Base-by-base conservation (phyloP, 1,140 invertebrate species). In the Coelopa frigida region DNA sequence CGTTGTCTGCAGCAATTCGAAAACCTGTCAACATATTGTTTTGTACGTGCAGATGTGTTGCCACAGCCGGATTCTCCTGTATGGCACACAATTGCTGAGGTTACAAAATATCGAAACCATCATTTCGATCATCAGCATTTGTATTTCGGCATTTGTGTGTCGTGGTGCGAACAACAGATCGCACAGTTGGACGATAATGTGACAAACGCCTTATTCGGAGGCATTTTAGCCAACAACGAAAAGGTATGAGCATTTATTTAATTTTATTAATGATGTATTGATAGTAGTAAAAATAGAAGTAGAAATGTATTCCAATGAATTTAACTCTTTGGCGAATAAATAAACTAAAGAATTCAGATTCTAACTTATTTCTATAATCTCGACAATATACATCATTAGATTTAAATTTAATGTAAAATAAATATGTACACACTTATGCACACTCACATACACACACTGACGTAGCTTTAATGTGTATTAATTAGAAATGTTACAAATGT, bases 41-140 rank as follows among this genome's bases (percentile, higher is more conserved):
- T 75, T 43, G 66, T 72, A 1, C 72, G 73, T 26, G 63, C 71
- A 12, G 59, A 73, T 10, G 59, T 78, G 47, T 57, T 49, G 47
- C 67, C 50, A 46, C 45, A 50, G 50, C 10, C 18, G 17, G 55
- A 42, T 49, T 63, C 42, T 45, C 46, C 62, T 5, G 63, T 73
- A 5, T 75, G 74, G 73, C 42, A 55, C 4, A 67, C 69, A 41
- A 73, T 77, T 55, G 48, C 39, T 11, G 58, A 70, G 50, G 76
- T 75, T 43, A 73, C 73, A 32, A 68, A 57, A 18, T 52, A 73
- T 50, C 61, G 59, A 46, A 55, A 69, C 6, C 75, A 75, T 54
- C 75, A 76, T 49, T 77, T 71, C 24, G 71, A 75, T 42, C 74
- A 77, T 57, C 71, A 71, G 36, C 68, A 72, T 48, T 58, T 77